Base-by-base conservation (phyloP, 2,797 vertebrate genomes). In the Cirrhinus mrigala region DNA sequence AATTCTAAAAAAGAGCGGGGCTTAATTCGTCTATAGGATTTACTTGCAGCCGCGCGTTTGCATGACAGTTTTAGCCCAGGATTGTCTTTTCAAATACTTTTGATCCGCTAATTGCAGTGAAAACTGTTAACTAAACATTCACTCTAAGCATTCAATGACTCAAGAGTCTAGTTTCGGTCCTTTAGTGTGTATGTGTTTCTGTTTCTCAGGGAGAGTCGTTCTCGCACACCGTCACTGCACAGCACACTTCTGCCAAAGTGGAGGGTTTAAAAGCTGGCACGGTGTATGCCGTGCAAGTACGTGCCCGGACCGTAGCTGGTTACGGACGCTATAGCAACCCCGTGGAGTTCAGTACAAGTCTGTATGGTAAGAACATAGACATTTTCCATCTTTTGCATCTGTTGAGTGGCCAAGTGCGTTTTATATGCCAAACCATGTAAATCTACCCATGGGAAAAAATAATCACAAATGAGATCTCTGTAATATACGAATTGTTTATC, bases 321-420 rank as follows among this genome's bases (percentile, higher is more conserved):
- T 99, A 98, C 0, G 98, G 98, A 50, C 96, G 96, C 86, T 99
- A 99, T 92, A 99, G 98, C 92, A 96, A 94, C 90, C 97, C 98
- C 0, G 95, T 96, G 0, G 98, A 99, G 92, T 98, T 99, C 89
- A 96, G 96, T 94, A 99, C 98, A 58, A 95, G 91, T 89, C 91
- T 95, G 0, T 94, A 96, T 88, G 95, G 96, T 96, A 94, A 89
- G 95, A 0, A 69, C 92, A 44, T 6, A 2, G 4, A 12, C 88
- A 8, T 76, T 40, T 37, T n/a, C 2, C 18, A 64, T 70, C 58
- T 27, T 62, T 37, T 50, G 79, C 24, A 70, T 40, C 40, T 74
- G 9, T n/a, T 83, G n/a, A 22, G 46, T 76, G 8, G 60, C 81
- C 33, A 29, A 58, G 15, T 16, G 33, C 14, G 40, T 52, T 52